A percentile compares a stretch with the other conserved stretches of the same genome.
Conservation (phyloP, 2,113 vertebrate species). For the Rissa tridactyla region DNA sequence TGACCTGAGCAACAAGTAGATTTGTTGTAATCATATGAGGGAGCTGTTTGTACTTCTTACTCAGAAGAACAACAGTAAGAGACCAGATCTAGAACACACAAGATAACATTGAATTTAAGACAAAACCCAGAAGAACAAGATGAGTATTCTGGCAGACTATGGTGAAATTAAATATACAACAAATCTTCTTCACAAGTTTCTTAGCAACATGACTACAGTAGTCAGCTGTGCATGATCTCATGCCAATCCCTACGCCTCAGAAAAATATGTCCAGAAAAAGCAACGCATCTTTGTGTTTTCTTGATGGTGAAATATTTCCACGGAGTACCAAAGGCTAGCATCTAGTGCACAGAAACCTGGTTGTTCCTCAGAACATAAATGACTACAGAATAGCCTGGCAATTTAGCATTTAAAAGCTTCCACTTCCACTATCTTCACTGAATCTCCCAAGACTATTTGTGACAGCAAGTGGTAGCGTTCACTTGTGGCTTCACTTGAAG, state of each 20-base stretch:
- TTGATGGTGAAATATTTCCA: background rate
- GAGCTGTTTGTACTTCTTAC: constrained; percentile 88
- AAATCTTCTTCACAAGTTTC: background rate
- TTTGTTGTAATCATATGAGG: constrained; percentile 92
- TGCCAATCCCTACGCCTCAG: background rate
- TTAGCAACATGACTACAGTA: background rate
- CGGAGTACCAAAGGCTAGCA: background rate
- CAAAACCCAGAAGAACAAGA: background rate
- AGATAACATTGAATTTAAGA: background rate
- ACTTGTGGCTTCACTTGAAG: background rate
- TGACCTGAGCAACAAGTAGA: constrained; percentile 92
- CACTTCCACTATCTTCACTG: background rate
- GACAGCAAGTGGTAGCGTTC: background rate
- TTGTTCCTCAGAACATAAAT: background rate
- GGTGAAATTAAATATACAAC: background rate
- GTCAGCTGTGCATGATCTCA: background rate
- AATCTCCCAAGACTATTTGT: background rate
- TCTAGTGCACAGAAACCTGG: background rate
- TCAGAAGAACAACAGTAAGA: constrained; percentile 86
- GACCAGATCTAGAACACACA: constrained; percentile 87
- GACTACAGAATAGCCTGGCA: background rate
- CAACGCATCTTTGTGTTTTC: background rate
- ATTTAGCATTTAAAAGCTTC: background rate
- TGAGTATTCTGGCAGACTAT: background rate
- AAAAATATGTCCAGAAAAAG: background rate